Evolutionary conservation across 1,140 invertebrate species (phyloP).

Genomic region (Anastrepha obliqua): DNA sequence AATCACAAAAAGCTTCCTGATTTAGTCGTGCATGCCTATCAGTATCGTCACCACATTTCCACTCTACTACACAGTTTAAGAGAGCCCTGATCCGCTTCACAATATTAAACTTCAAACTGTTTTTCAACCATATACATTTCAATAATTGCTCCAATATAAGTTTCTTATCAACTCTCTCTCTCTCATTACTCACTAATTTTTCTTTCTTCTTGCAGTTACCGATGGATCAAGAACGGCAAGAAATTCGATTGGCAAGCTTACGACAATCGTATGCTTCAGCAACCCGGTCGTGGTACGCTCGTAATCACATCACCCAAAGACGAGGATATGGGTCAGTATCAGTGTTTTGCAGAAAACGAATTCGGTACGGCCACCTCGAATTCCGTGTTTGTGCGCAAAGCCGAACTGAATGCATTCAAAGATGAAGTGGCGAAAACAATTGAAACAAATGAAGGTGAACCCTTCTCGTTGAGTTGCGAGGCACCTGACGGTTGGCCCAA

Average conservation of each 20-base stretch:
- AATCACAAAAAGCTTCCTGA: too few species aligned
- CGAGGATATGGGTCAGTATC: conserved; percentile 96
- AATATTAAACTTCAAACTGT: too few species aligned
- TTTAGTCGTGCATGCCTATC: too few species aligned
- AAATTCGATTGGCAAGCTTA: conserved; percentile 92
- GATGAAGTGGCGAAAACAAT: conserved; percentile 81
- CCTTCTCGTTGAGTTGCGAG: conserved; percentile 89
- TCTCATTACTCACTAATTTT: not conserved
- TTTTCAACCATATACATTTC: too few species aligned
- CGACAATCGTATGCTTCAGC: conserved; percentile 94
- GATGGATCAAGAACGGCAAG: conserved; percentile 97
- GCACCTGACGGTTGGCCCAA: conserved; percentile 96
- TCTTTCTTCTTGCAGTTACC: conserved; percentile 81
- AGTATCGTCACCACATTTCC: too few species aligned
- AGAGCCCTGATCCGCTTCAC: too few species aligned
- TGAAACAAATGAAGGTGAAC: conserved; percentile 88
- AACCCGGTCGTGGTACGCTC: conserved; percentile 92
- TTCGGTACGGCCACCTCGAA: conserved; percentile 96
- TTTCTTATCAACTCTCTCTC: too few species aligned
- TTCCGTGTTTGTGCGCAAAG: conserved; percentile 95
- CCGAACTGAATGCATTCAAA: conserved; percentile 94
- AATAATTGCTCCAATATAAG: too few species aligned
- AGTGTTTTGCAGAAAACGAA: conserved; percentile 97
- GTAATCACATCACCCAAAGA: conserved; percentile 91
- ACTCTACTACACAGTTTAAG: too few species aligned